Percentiles rank a stretch among this genome's conserved stretches.
Conservation (phyloP, 2,888 invertebrate genomes). For the Morinoia aosen region DNA sequence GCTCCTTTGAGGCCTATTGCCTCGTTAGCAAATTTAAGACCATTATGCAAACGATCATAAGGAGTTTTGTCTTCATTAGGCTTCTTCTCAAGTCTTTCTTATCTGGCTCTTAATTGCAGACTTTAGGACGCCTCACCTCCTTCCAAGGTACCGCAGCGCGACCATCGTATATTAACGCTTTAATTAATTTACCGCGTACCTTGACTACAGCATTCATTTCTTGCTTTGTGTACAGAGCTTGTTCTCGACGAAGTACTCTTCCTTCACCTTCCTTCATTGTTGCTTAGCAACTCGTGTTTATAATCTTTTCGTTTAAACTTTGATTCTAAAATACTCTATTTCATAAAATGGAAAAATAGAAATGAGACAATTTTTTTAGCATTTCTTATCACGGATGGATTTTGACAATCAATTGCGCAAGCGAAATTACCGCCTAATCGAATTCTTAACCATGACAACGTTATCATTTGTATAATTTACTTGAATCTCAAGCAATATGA, state of each 20-base stretch:
- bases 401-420: background rate
- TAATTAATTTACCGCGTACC: background rate
- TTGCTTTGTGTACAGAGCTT: too few species aligned
- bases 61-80: constrained; percentile 13
- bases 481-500: too few species aligned
- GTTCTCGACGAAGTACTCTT: too few species aligned
- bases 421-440: background rate
- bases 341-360: background rate
- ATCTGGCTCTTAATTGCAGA: background rate
- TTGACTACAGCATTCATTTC: background rate
- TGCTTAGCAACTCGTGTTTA: background rate
- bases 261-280: too few species aligned
- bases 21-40: constrained; percentile 39
- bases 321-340: background rate
- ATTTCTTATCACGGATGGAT: background rate
- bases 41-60: constrained; percentile 50
- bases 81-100: background rate
- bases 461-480: too few species aligned
- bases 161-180: background rate
- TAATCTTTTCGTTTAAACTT: background rate
- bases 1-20: constrained; percentile 34
- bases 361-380: background rate
- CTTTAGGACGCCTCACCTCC: constrained; percentile 9
- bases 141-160: background rate
- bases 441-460: background rate